Percentiles rank a stretch among this genome's conserved stretches.
Evolutionary conservation across 2,113 vertebrate species (phyloP).

Genomic region (Geococcyx californianus): DNA sequence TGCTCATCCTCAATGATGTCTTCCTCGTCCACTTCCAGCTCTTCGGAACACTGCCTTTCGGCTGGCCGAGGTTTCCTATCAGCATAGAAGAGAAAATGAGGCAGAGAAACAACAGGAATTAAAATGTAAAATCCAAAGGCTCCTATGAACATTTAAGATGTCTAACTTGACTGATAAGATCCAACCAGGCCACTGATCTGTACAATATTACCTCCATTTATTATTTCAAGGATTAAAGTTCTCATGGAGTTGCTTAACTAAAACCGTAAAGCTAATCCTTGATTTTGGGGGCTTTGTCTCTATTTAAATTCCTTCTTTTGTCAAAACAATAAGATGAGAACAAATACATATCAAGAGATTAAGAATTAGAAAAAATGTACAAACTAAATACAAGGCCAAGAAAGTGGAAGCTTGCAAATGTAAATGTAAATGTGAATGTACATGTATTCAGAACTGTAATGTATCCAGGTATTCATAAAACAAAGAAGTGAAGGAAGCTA

Average conservation of each 20-base stretch:
- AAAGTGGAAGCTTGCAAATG: neutral
- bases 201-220: neutral
- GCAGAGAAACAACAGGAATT: neutral
- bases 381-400: neutral
- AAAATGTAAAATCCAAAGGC: neutral
- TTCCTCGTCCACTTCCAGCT: constrained; percentile 89
- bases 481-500: neutral
- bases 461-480: neutral
- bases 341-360: neutral
- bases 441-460: neutral
- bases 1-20: constrained; percentile 86
- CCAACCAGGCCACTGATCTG: neutral
- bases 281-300: neutral
- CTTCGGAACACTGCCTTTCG: constrained; percentile 76
- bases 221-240: neutral
- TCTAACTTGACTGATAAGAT: neutral
- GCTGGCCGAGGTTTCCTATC: constrained; percentile 80
- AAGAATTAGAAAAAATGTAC: neutral
- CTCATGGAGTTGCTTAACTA: neutral
- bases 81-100: neutral
- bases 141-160: neutral
- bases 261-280: neutral
- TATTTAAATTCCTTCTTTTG: neutral
- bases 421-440: neutral
- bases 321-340: neutral